Evolutionary conservation across 2,113 vertebrate genomes (phyloP).

Genomic region (Diphyllodes magnificus): DNA sequence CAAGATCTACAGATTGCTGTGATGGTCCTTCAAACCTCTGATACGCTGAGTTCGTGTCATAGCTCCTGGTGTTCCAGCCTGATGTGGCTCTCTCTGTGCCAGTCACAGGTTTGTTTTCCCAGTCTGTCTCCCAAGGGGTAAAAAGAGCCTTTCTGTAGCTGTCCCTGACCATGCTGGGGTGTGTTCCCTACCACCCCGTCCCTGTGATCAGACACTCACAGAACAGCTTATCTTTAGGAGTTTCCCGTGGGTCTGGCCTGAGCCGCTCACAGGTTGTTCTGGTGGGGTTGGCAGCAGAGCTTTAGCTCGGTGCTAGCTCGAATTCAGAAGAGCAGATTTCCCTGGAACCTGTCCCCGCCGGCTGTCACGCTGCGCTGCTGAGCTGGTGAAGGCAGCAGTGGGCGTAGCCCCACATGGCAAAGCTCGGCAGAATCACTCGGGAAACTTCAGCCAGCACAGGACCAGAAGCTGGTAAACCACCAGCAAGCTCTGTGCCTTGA

Average conservation of each 20-base stretch:
- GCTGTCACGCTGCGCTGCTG: accelerated
- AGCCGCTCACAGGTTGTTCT: not conserved
- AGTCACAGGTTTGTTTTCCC: not conserved
- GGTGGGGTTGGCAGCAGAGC: not conserved
- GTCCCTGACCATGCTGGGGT: accelerated
- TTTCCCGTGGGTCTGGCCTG: accelerated
- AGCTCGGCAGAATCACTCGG: not conserved
- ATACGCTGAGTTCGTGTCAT: accelerated
- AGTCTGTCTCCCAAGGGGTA: not conserved
- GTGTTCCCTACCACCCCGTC: accelerated
- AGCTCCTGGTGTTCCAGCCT: not conserved
- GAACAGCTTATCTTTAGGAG: not conserved
- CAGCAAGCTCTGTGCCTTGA: not conserved
- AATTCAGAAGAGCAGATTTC: not conserved
- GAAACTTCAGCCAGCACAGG: not conserved
- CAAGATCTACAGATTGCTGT: not conserved
- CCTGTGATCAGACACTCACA: not conserved
- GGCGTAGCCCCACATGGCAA: accelerated
- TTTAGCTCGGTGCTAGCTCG: not conserved
- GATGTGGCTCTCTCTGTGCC: not conserved
- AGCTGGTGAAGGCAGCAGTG: not conserved
- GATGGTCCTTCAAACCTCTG: not conserved
- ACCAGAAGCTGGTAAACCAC: not conserved
- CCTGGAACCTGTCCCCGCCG: not conserved
- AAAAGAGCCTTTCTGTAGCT: not conserved